Evolutionary conservation across 2,888 invertebrate genomes (phyloP), one percentile per base, ranked within the genome.

Genomic region (Thalpophila matura): DNA sequence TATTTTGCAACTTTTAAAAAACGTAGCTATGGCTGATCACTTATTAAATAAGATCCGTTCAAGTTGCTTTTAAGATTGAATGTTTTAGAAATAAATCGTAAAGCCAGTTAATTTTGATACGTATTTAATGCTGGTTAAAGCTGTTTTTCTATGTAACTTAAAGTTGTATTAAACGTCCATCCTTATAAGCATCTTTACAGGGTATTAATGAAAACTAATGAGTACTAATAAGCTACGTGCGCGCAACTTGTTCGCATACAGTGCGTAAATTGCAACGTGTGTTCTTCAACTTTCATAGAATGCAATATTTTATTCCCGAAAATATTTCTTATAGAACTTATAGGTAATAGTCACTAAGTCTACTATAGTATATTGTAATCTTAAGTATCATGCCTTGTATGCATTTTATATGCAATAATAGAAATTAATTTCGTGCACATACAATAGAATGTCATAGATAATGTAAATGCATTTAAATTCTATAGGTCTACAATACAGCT

Each of bases 241-340:
- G 71, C 77, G 58, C 62, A 61, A 56, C 53, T 55, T 51, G 63
- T 72, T 74, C 67, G 46, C 60, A 53, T 53, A 26, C 4, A 35
- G 26, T 61, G 47, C 43, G 24, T 49, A 24, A 27, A 9, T 60
- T 62, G 60, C 60, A 47, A 63, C 33, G 75, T 77, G 56, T 57
- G 59, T 54, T 69, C 65, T 67, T 74, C 65, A 66, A 65, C 73
- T 71, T 86, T 87, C 87, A 89, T 86, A 89, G 87, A 89, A 89
- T 89, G 79, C 86, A 76, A 84, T 87, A 87, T 86, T 85, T 85
- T 69, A 49, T 24, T 54, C 4, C 7, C 0, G 10, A 33, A 0
- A n/a, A 12, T 24, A 31, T 33, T 33, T 18, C 12, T 14, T 14
- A 22, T 5, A 18, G 6, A 16, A 12, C 12, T 38, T 35, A 63